Evolutionary conservation across 2,888 invertebrate species (phyloP), one percentile per base, ranked within the genome.

Genomic region (Kryphioiulus occultus): DNA sequence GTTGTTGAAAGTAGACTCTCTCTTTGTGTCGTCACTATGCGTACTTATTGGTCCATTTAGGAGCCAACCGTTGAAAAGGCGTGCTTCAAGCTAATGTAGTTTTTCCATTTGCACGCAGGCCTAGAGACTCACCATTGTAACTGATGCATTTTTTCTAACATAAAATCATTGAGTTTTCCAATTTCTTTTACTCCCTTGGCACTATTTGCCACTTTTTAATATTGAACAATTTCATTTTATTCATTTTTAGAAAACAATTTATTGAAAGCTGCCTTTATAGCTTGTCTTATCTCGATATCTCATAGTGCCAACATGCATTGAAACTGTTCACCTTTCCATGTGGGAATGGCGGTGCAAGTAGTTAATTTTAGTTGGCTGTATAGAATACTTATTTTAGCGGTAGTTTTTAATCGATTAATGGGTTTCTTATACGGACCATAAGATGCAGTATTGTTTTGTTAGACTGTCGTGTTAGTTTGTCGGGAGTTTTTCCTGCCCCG

Each of bases 291-390:
- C 1, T 47, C 7, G 68, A 10, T 68, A 10, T 59, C 3, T 59
- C 5, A n/a, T 7, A 4, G 22, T 0, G 68, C 84, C 35, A 84
- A 19, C 35, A 30, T 83, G 35, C 30, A 26, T 0, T 83, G 17
- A 35, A 35, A 32, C 82, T 82, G 1, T 1, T 17, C 53, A 19
- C n/a, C 15, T 84, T 32, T 35, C 84, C 84, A 84, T 84, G 84
- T 35, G 84, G 42, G 84, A 84, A 84, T 84, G 84, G 84, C 84
- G 19, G 84, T 42, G 4, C 32, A 84, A n/a, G 84, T 35, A 19
- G 84, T 84, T 35, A 32, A 19, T 1, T 35, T 84, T 84, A 35
- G 19, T 68, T 10, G 22, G 22, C 10, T 22, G 22, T 22, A 7
- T 12, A 0, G 84, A 22, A 30, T 19, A 35, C 0, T 22, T 42